A percentile compares a stretch with the other conserved stretches of the same genome.
phyloP scores from a whole-genome alignment of 2,113 vertebrate genomes.

The Morone saxatilis region DNA sequence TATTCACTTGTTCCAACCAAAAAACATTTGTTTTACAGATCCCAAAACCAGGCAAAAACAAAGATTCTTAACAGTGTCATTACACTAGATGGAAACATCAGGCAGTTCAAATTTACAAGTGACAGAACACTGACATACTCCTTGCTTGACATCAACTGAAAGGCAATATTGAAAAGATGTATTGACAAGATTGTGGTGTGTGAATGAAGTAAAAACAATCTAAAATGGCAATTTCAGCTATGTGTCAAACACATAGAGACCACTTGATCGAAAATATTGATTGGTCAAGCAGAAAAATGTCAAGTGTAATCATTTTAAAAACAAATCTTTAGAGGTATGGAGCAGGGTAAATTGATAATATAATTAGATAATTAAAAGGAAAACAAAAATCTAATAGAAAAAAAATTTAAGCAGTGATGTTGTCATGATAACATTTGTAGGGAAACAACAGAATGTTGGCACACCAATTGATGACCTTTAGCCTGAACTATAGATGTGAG shows the following conservation, averaged over 20 bases:
- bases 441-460: no score
- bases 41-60: no score
- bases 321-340: background rate
- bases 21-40: no score
- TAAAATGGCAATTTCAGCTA: background rate
- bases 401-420: background rate
- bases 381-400: no score
- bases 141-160: background rate
- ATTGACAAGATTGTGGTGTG: background rate
- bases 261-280: background rate
- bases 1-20: no score
- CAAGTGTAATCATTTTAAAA: background rate
- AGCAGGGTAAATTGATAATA: background rate
- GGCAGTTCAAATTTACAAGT: no score
- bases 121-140: background rate
- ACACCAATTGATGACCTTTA: background rate
- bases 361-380: background rate
- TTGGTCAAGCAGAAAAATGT: background rate
- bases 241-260: background rate
- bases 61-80: no score
- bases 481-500: background rate
- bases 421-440: background rate
- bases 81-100: no score
- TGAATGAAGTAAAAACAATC: background rate
- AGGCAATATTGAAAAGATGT: background rate